phyloP scores from a whole-genome alignment of 2,113 vertebrate genomes.

The Rhineura floridana region DNA sequence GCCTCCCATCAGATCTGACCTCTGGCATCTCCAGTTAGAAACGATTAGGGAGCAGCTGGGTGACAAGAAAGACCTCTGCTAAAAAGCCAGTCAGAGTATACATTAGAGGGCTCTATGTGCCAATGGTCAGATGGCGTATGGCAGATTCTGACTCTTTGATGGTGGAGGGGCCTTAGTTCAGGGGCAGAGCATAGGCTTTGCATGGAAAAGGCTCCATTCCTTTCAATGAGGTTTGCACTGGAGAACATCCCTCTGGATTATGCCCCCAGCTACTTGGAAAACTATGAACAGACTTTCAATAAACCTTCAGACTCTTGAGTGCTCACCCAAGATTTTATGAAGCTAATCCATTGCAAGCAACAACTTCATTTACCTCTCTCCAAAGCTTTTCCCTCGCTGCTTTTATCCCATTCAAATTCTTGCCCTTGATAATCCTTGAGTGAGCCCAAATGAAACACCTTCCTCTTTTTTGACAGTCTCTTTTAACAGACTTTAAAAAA shows the following conservation, averaged over 20 bases:
- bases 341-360: background rate
- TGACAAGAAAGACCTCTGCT: too few species aligned
- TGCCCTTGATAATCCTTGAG: conserved; percentile 45
- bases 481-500: conserved; percentile 62
- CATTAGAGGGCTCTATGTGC: background rate
- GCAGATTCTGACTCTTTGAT: too few species aligned
- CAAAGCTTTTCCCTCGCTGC: conserved; percentile 10
- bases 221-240: too few species aligned
- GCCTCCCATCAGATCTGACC: too few species aligned
- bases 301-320: background rate
- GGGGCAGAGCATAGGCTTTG: too few species aligned
- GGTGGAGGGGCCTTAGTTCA: background rate
- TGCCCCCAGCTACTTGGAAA: background rate
- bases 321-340: background rate
- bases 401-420: conserved; percentile 59
- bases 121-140: background rate
- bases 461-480: conserved; percentile 49
- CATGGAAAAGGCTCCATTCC: too few species aligned
- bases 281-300: background rate
- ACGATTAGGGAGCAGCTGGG: too few species aligned
- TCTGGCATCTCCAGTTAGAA: too few species aligned
- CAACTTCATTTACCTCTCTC: background rate
- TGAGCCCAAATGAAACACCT: conserved; percentile 59
- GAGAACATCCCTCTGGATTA: too few species aligned
- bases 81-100: too few species aligned